A percentile compares a stretch with the other conserved stretches of the same genome.
phyloP scores from a whole-genome alignment of 2,888 invertebrate species.

The Acronicta psi region DNA sequence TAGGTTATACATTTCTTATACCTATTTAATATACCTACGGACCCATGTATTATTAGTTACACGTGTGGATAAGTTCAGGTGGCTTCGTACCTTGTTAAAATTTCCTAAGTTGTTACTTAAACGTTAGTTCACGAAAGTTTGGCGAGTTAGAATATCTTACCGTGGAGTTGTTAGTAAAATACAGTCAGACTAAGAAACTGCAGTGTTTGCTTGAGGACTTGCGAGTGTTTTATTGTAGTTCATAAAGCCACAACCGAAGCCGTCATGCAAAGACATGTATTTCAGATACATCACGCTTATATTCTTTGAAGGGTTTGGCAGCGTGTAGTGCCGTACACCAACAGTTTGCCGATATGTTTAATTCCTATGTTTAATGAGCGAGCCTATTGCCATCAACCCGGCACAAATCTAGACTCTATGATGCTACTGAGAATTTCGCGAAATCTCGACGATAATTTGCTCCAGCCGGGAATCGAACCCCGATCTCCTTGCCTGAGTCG shows the following conservation, averaged over 20 bases:
- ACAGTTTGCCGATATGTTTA: no score
- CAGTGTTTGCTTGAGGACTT: neutral
- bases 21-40: neutral
- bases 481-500: no score
- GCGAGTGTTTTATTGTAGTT: neutral
- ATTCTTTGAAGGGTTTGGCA: no score
- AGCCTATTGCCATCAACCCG: no score
- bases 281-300: no score
- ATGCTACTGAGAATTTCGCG: no score
- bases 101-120: conserved; percentile 21
- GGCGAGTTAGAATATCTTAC: conserved; percentile 3
- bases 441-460: no score
- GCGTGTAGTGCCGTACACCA: no score
- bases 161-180: conserved; percentile 1
- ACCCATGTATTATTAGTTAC: neutral
- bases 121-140: conserved; percentile 21
- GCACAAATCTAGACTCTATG: no score
- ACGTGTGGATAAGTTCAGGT: conserved; percentile 9
- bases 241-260: neutral
- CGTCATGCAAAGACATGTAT: neutral
- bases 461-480: no score
- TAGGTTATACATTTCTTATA: no score
- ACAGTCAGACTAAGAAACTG: neutral
- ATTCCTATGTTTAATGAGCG: no score
- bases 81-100: conserved; percentile 16